phyloP scores from a whole-genome alignment of 2,797 vertebrate species.

The Champsocephalus gunnari region DNA sequence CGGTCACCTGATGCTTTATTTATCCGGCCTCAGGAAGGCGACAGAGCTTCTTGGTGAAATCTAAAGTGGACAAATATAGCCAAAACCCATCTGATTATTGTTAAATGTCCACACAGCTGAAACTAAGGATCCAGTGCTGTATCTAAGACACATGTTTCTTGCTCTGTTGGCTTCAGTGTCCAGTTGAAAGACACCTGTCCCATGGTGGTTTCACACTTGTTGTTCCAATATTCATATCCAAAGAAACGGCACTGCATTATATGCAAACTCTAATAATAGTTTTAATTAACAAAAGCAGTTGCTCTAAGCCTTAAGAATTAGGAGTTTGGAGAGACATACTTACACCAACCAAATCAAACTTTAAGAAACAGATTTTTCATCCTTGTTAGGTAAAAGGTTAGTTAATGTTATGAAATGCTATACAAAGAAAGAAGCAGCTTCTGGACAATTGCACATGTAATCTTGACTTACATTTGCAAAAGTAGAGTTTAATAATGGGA shows the following conservation, averaged over 20 bases:
- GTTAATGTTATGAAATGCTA: background rate
- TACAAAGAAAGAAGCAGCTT: background rate
- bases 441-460: too few species aligned
- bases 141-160: background rate
- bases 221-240: background rate
- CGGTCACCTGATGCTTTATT: constrained; percentile 71
- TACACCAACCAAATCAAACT: background rate
- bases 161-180: background rate
- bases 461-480: constrained; percentile 1
- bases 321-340: background rate
- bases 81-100: background rate
- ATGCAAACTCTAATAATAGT: background rate
- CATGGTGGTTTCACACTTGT: background rate
- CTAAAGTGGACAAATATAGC: constrained; percentile 13
- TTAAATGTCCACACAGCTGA: background rate
- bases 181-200: constrained; percentile 1
- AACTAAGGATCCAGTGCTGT: background rate
- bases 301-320: background rate
- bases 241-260: background rate
- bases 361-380: background rate
- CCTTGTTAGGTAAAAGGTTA: background rate
- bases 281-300: background rate
- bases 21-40: constrained; percentile 51
- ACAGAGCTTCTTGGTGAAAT: constrained; percentile 38
- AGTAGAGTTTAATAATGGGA: background rate